phyloP scores from a whole-genome alignment of 2,888 invertebrate species.

The Oconnorella tubifera region DNA sequence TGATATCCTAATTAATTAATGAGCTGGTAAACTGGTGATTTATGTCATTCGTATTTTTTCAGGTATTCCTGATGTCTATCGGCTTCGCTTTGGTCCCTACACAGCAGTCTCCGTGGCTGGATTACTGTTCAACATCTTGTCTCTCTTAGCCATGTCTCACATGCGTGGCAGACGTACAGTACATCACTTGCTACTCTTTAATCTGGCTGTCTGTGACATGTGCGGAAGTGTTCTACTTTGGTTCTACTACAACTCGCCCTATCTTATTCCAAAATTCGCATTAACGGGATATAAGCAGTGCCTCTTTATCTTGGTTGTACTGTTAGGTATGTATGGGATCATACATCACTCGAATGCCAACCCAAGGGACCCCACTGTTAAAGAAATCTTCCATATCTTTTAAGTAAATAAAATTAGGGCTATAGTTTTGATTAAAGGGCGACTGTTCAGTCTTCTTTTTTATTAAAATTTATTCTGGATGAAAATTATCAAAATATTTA shows the following conservation, averaged over 20 bases:
- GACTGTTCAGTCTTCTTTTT: not conserved
- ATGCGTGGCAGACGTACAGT: conserved; percentile 36
- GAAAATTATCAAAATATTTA: no score
- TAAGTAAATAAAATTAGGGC: not conserved
- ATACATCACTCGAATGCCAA: no score
- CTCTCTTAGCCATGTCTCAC: conserved; percentile 43
- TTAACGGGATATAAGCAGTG: conserved; percentile 30
- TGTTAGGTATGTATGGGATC: conserved; percentile 31
- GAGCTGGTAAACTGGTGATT: no score
- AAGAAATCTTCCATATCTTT: conserved; percentile 53
- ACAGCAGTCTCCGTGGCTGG: conserved; percentile 25
- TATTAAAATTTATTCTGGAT: no score
- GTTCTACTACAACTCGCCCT: conserved; percentile 38
- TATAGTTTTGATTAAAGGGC: not conserved
- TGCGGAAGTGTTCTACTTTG: conserved; percentile 33
- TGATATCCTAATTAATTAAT: no score
- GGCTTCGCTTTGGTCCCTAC: conserved; percentile 31
- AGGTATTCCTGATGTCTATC: conserved; percentile 17
- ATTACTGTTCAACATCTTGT: conserved; percentile 41
- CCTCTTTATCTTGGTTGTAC: conserved; percentile 31
- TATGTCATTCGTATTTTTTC: no score
- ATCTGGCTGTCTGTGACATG: conserved; percentile 35
- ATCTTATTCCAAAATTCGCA: conserved; percentile 30
- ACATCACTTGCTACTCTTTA: conserved; percentile 41
- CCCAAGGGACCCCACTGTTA: conserved; percentile 71